A percentile compares a stretch with the other conserved stretches of the same genome.
Evolutionary conservation across 2,113 vertebrate species (phyloP).

Genomic region (Stigmatopora nigra): DNA sequence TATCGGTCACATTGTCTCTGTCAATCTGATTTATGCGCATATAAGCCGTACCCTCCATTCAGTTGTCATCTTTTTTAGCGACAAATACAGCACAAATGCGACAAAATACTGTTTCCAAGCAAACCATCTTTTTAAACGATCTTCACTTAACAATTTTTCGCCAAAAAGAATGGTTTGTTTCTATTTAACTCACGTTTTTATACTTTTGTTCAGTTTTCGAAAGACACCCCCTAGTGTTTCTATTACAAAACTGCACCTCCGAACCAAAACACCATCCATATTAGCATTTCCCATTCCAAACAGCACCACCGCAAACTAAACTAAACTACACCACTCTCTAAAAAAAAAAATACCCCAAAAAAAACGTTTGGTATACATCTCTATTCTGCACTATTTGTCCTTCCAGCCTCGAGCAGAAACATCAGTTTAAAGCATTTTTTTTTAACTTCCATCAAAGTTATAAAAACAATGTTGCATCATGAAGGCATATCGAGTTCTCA

Average conservation of each 20-base stretch:
- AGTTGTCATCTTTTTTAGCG: no score
- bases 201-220: not conserved
- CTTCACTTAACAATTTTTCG: no score
- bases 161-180: no score
- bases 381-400: constrained; percentile 47
- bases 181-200: not conserved
- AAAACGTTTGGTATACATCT: constrained; percentile 15
- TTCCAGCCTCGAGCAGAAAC: constrained; percentile 40
- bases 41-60: no score
- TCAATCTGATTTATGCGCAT: no score
- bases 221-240: not conserved
- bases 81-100: no score
- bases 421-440: constrained; percentile 46
- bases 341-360: not conserved
- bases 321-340: not conserved
- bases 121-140: not conserved
- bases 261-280: not conserved
- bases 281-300: not conserved
- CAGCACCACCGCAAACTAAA: not conserved
- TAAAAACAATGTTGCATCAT: constrained; percentile 53
- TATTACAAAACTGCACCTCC: not conserved
- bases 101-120: not conserved
- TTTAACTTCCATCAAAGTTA: constrained; percentile 45
- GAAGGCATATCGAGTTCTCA: constrained; percentile 43
- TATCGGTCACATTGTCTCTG: no score